phyloP scores from a whole-genome alignment of 64 coral and sea anemone genomes.

The Dendrophyllia cribrosa region DNA sequence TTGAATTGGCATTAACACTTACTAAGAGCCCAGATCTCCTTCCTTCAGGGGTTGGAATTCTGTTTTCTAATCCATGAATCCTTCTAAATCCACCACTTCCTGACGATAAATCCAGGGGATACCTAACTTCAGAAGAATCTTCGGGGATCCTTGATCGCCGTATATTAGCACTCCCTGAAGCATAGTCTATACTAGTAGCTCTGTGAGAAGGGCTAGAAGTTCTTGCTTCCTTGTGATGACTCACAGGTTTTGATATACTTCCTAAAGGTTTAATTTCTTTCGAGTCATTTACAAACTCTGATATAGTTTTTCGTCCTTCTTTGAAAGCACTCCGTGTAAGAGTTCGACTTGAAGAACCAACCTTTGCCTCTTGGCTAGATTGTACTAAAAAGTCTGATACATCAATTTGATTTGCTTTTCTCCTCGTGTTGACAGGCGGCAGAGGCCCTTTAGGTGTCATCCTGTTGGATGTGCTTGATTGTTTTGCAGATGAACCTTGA shows the following conservation, averaged over 20 bases:
- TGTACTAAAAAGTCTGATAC: slow-evolving; percentile 94
- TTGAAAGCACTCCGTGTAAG: slow-evolving; percentile 87
- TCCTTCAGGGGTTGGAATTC: slow-evolving; percentile 77
- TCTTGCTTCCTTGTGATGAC: slow-evolving; percentile 68
- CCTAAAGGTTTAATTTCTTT: slow-evolving; percentile 97
- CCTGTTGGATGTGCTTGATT: slow-evolving; percentile 18
- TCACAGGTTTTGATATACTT: slow-evolving; percentile 84
- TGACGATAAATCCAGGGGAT: slow-evolving; percentile 57
- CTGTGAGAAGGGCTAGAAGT: slow-evolving; percentile 82
- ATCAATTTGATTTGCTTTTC: slow-evolving; percentile 93
- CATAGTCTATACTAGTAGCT: slow-evolving; percentile 76
- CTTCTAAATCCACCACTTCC: slow-evolving; percentile 82
- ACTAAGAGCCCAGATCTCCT: slow-evolving; percentile 79
- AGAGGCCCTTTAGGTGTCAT: slow-evolving; percentile 64
- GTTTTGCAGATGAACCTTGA: slow-evolving; percentile 18
- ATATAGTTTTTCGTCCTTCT: slow-evolving; percentile 81
- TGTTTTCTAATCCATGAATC: slow-evolving; percentile 70
- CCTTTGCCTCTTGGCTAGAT: slow-evolving; percentile 75
- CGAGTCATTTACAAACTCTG: slow-evolving; percentile 92
- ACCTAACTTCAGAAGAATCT: slow-evolving; percentile 69
- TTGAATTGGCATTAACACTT: slow-evolving; percentile 14
- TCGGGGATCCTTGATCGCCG: slow-evolving; percentile 84
- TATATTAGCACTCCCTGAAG: slow-evolving; percentile 79
- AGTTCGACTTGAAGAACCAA: slow-evolving; percentile 70
- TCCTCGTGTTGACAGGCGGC: slow-evolving; percentile 89